Evolutionary conservation across 2,113 vertebrate genomes (phyloP).

Genomic region (Thalassoma bifasciatum): DNA sequence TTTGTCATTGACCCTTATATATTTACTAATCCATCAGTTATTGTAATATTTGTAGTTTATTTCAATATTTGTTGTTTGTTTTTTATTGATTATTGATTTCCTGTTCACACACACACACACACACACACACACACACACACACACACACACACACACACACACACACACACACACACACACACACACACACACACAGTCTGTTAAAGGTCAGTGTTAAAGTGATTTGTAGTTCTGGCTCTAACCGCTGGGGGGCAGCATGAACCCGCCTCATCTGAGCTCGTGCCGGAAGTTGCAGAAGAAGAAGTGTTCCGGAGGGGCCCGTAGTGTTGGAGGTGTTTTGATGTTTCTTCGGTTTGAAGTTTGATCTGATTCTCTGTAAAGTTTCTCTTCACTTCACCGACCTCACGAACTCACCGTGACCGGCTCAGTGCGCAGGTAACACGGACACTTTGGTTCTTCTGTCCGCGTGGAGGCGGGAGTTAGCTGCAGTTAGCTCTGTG

Average conservation of each 20-base stretch:
- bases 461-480: fast-evolving
- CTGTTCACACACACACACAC: too few relatives aligned
- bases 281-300: not conserved
- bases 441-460: not conserved
- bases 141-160: too few relatives aligned
- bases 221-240: not conserved
- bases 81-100: too few relatives aligned
- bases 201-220: too few relatives aligned
- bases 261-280: not conserved
- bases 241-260: not conserved
- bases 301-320: conserved; percentile 16
- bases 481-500: conserved; percentile 4
- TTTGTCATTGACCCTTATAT: too few relatives aligned
- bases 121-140: too few relatives aligned
- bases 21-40: too few relatives aligned
- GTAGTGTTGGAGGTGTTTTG: not conserved
- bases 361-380: not conserved
- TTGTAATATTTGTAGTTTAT: too few relatives aligned
- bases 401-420: fast-evolving
- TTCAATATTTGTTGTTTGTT: too few relatives aligned
- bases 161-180: too few relatives aligned
- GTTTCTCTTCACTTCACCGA: not conserved
- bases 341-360: not conserved
- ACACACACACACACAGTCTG: too few relatives aligned
- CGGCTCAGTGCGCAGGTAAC: not conserved